Conservation (phyloP, 2,797 vertebrate species). For the Netta rufina region DNA sequence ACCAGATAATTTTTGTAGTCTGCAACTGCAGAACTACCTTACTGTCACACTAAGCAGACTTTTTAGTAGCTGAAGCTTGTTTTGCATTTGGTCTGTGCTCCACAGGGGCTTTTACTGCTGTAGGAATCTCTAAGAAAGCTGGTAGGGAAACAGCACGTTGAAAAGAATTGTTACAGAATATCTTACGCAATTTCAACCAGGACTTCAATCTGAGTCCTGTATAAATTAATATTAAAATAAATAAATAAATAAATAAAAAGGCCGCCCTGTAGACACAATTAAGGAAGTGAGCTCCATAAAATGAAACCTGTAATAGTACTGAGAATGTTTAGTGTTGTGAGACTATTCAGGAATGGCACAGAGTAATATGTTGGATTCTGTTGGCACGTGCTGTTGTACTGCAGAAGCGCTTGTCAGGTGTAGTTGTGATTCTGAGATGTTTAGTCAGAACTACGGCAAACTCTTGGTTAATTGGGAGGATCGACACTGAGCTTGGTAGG, state of each 20-base stretch:
- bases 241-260: background rate
- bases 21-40: background rate
- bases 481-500: background rate
- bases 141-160: background rate
- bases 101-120: background rate
- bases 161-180: background rate
- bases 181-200: background rate
- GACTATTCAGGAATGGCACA: background rate
- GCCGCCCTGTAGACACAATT: background rate
- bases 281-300: background rate
- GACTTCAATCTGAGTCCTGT: background rate
- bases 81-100: background rate
- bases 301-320: background rate
- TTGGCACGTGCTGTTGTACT: background rate
- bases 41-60: background rate
- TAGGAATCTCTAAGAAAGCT: background rate
- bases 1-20: background rate
- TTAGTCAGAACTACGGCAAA: background rate
- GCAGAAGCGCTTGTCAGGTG: background rate
- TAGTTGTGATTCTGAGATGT: background rate
- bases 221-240: background rate
- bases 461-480: background rate
- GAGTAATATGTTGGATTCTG: rapidly evolving
- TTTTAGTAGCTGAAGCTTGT: background rate
- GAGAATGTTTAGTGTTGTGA: rapidly evolving